Evolutionary conservation across 2,797 vertebrate species (phyloP), one percentile per base, ranked within the genome.

Genomic region (Gambelia wislizenii): DNA sequence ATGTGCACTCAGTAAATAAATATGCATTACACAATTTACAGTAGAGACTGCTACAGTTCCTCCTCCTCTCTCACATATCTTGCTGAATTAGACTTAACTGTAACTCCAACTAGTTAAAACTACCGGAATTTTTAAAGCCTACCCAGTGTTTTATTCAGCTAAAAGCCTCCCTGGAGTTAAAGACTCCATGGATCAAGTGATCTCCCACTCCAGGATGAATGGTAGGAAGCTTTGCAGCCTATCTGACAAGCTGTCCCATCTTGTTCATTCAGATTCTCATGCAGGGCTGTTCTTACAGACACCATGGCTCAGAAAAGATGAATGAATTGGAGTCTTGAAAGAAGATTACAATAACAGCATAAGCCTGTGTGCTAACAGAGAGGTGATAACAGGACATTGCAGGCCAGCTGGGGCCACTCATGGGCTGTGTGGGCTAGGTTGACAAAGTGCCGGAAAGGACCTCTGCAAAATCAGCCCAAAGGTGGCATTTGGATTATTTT

Each of bases 161-260:
- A 54, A 52, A 79, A 78, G 36, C 59, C 18, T 59, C 78, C 30
- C 49, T 49, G 67, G n/a, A 47, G 30, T 84, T 39, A 78, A 76
- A 85, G 54, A 74, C n/a, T 75, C 3, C 27, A 33, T 33, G 47
- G 36, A 79, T 59, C 44, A 67, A n/a, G 12, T 36, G 30, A 70
- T 76, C 47, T 76, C 79, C 72, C 76, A 12, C 42, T 2, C 44
- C 7, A 67, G 6, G 78, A 64, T 83, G 79, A 87, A 83, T n/a
- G 49, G 89, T 72, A 83, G 79, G 72, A 83, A 69, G 72, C 36
- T 86, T 82, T 83, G 70, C 77, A 69, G 78, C 84, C 82, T 78
- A 78, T 44, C 25, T 20, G 49, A 56, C 72, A 33, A 56, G 59
- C 56, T 86, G 78, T 76, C 61, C 84, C 72, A 74, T 56, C 20